These are phyloP conservation scores for Liodrosophila aerea DNA, from an alignment of 2,888 invertebrate genomes.

Conservation along the genomic window DNA sequence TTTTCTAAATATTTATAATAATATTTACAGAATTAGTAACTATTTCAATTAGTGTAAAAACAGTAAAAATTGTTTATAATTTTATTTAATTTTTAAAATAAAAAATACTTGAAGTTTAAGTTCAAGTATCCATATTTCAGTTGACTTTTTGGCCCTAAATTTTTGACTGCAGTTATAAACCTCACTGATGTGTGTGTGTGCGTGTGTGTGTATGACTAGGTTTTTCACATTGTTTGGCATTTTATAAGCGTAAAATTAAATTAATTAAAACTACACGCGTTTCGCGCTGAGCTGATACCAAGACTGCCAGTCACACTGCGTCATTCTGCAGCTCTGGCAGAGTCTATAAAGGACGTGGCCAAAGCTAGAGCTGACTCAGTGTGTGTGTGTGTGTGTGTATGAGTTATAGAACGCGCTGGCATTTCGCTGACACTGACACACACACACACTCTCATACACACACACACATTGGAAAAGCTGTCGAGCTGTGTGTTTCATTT, in stretches of 20 bases:
- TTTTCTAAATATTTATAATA: no score
- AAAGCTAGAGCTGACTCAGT: not conserved
- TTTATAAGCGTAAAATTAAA: conserved; percentile 70
- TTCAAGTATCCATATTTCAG: no score
- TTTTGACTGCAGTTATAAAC: conserved; percentile 3
- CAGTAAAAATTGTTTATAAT: no score
- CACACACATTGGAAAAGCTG: conserved; percentile 12
- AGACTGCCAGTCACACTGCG: conserved; percentile 26
- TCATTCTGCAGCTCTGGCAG: not conserved
- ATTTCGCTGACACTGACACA: conserved; percentile 37
- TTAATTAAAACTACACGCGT: conserved; percentile 68
- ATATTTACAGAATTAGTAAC: no score
- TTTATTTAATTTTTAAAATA: no score
- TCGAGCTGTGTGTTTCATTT: conserved; percentile 22
- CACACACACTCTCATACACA: not conserved
- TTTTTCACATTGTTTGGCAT: conserved; percentile 58
- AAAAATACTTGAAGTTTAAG: no score
- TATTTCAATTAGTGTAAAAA: no score
- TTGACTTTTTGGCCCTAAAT: conserved; percentile 17
- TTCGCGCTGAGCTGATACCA: conserved; percentile 24
- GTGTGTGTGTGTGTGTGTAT: conserved; percentile 1
- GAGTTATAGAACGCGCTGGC: conserved; percentile 7
- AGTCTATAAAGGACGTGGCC: not conserved
- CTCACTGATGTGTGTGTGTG: not conserved
- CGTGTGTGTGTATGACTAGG: conserved; percentile 14